Evolutionary conservation across 2,797 vertebrate genomes (phyloP), one percentile per base, ranked within the genome.

Genomic region (Paratrypauchen microcephalus): DNA sequence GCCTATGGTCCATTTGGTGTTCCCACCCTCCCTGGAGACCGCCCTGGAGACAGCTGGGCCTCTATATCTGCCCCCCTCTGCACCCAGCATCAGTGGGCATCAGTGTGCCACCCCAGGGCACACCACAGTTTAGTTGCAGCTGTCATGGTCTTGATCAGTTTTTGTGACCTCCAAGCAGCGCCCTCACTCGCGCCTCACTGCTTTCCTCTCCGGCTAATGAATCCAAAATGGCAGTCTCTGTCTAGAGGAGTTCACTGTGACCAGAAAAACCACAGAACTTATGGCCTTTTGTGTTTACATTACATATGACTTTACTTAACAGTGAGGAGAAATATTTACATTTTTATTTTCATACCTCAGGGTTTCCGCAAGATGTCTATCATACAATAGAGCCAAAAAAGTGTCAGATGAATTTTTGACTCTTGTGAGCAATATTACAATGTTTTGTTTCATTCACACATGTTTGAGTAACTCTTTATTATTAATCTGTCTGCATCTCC

Each of bases 151-250:
- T 80, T 87, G 80, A 87, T 86, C 74, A 76, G 69, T 83, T 83
- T 81, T 79, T 83, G 82, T 86, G 84, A 85, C 87, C 81, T 85
- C 77, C 77, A 68, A 48, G 65, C 72, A 73, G 73, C 72, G 81
- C 76, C 82, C 78, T 84, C 77, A 73, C 66, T 78, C 70, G 81
- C 65, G 69, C 76, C 78, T 81, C 74, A 75, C 67, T 54, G 45
- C 61, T 61, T 76, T 56, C 55, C 71, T 72, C 23, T 39, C 63
- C 52, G 72, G 84, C 67, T 24, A 26, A 66, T 26, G 23, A 60
- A 68, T 71, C 62, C 59, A 70, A 74, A 66, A 73, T 72, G 69
- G 72, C 68, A 70, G 71, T 68, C 26, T 60, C 81, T 73, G 73
- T 70, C 69, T 78, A 69, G 70, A 79, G 65, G 52, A 26, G 72